Percentiles rank a stretch among this genome's conserved stretches.
Conservation (phyloP, 1,140 invertebrate genomes). For the Acromyrmex charruanus region DNA sequence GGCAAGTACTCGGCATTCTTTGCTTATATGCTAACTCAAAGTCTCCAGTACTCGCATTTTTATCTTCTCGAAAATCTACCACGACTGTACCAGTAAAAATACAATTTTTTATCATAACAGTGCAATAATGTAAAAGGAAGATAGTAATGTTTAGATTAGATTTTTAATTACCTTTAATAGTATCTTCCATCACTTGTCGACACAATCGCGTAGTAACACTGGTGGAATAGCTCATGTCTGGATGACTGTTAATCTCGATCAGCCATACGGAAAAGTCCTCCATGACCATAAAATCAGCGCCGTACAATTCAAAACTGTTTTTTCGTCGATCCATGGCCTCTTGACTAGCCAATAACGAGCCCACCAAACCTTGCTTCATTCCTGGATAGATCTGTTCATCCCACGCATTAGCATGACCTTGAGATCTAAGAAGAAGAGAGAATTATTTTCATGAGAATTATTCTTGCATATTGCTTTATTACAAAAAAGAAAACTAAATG, state of each 20-base stretch:
- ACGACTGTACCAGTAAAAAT: conserved; percentile 89
- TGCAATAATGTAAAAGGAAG: background rate
- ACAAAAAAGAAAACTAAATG: background rate
- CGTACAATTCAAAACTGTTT: conserved; percentile 97
- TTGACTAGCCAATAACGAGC: conserved; percentile 94
- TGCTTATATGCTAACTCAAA: conserved; percentile 95
- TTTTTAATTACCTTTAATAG: conserved; percentile 92
- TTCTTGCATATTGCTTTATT: background rate
- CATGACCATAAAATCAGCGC: conserved; percentile 96
- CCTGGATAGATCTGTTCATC: conserved; percentile 94
- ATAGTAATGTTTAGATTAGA: background rate
- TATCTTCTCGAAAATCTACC: conserved; percentile 92
- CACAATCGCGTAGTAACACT: conserved; percentile 95
- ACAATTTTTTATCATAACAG: background rate
- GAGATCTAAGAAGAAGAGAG: conserved; percentile 78
- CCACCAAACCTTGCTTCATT: conserved; percentile 95
- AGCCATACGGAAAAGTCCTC: conserved; percentile 90
- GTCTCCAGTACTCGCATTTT: conserved; percentile 93
- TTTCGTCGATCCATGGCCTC: conserved; percentile 94
- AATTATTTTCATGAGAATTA: background rate
- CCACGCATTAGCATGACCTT: conserved; percentile 92
- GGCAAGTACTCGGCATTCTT: conserved; percentile 89
- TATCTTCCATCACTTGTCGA: conserved; percentile 95
- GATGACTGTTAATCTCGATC: conserved; percentile 97
- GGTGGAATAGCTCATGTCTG: conserved; percentile 95